A percentile compares a stretch with the other conserved stretches of the same genome.
These are phyloP conservation scores for Acheta domesticus DNA, from an alignment of 2,888 invertebrate species.

Conservation along the genomic window DNA sequence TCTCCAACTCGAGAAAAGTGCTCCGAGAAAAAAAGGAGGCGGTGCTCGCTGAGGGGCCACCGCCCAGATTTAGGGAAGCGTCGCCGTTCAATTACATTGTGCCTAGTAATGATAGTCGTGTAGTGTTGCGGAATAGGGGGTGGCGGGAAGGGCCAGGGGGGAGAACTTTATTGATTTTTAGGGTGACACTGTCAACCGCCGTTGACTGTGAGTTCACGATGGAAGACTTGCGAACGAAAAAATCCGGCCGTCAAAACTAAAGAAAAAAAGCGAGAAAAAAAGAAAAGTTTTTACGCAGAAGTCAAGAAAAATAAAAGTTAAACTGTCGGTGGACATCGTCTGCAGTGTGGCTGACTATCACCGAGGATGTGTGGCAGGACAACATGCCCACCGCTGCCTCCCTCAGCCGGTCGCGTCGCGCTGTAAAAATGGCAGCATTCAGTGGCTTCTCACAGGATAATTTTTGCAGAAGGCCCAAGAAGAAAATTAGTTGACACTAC, in stretches of 20 bases:
- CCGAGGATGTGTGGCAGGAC: slow-evolving; percentile 45
- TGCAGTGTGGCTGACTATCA: slow-evolving; percentile 37
- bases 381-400: slow-evolving; percentile 43
- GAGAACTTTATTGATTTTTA: slow-evolving; percentile 63
- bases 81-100: slow-evolving; percentile 39
- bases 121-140: slow-evolving; percentile 48
- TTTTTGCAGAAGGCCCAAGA: slow-evolving; percentile 54
- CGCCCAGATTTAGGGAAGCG: slow-evolving; percentile 38
- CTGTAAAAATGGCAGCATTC: slow-evolving; percentile 54
- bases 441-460: slow-evolving; percentile 51
- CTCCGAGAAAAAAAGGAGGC: slow-evolving; percentile 33
- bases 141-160: slow-evolving; percentile 50
- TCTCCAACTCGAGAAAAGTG: slow-evolving; percentile 29
- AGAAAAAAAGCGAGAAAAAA: slow-evolving; percentile 31
- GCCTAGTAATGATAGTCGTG: slow-evolving; percentile 38
- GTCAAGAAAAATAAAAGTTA: slow-evolving; percentile 29
- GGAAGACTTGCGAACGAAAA: slow-evolving; percentile 52
- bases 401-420: slow-evolving; percentile 38
- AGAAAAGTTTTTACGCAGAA: slow-evolving; percentile 24
- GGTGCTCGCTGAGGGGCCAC: slow-evolving; percentile 37
- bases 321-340: slow-evolving; percentile 44
- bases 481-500: slow-evolving; percentile 56
- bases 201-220: slow-evolving; percentile 53
- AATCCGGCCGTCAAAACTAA: slow-evolving; percentile 40
- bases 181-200: slow-evolving; percentile 63